Base-by-base conservation (phyloP, 1,140 invertebrate genomes). In the Artemia franciscana region DNA sequence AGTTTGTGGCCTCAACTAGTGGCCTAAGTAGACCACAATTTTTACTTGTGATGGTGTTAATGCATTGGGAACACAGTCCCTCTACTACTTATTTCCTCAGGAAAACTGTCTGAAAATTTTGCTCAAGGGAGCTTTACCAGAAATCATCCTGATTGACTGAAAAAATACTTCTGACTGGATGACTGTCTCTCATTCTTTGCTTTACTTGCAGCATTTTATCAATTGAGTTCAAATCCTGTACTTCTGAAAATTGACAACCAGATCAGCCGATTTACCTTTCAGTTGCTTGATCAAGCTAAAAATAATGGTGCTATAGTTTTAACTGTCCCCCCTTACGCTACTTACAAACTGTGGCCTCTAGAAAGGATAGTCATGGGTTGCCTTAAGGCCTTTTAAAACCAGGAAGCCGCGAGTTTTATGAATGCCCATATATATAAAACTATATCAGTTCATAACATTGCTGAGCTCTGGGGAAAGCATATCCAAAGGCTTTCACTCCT, bases 401-500 rank as follows among this genome's bases (percentile, higher is more conserved):
- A 75, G 77, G 63, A 75, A 72, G 63, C 79, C 79, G 12, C 80
- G 68, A 62, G 73, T 73, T 63, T 70, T 74, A 69, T 77, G 70
- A 59, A 67, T 66, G 72, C 57, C 60, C 67, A 78, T 65, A 70
- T 72, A 28, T 72, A 73, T n/a, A 75, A 73, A 68, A 67, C 72
- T 5, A 74, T 78, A 67, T 69, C 70, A 12, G 74, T 77, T 26
- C 76, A 75, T 67, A 73, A 77, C 63, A 72, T 78, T 60, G 70
- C 74, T 57, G 66, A 62, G 5, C 71, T 76, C 64, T 74, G 26
- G 62, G 66, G 26, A 64, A 68, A 66, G 71, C 72, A 64, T 71
- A 72, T 60, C 68, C 71, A 51, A 70, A 30, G 73, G n/a, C 73
- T 65, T 25, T 71, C 12, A 74, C 71, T 28, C 67, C 67, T 60